These are phyloP conservation scores for Formica selysi DNA, from an alignment of 1,140 invertebrate species.

Conservation along the genomic window DNA sequence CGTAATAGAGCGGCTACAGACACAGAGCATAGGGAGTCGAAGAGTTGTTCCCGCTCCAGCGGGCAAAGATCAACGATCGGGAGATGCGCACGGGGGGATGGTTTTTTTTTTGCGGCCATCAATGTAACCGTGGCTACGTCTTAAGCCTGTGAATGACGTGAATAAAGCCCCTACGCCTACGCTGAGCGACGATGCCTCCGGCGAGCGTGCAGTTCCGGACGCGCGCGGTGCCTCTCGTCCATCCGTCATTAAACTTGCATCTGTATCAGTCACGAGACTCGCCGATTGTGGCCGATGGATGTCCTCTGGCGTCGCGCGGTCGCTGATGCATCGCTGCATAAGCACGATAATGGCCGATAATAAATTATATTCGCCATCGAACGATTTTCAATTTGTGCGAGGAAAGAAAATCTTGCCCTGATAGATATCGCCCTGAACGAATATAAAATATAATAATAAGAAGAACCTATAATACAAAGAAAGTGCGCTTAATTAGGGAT, in stretches of 20 bases:
- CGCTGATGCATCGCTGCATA: not conserved
- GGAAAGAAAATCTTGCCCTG: too few relatives aligned
- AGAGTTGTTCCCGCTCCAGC: slow-evolving; percentile 36
- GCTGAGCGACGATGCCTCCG: not conserved
- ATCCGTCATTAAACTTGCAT: slow-evolving; percentile 62
- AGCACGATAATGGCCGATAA: slow-evolving; percentile 13
- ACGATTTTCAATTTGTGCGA: slow-evolving; percentile 45
- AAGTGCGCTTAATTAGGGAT: too few relatives aligned
- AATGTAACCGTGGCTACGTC: not conserved
- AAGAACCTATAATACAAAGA: too few relatives aligned
- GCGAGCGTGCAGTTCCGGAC: slow-evolving; percentile 37
- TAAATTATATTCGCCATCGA: slow-evolving; percentile 36
- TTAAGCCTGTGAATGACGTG: slow-evolving; percentile 58
- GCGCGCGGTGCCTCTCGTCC: slow-evolving; percentile 21
- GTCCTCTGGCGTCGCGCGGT: not conserved
- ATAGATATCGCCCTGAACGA: too few relatives aligned
- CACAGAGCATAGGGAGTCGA: not conserved
- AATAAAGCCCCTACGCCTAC: slow-evolving; percentile 61
- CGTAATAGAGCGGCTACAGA: slow-evolving; percentile 11
- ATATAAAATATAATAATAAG: too few relatives aligned
- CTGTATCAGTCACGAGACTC: slow-evolving; percentile 67
- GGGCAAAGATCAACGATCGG: slow-evolving; percentile 60
- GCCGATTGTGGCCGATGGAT: slow-evolving; percentile 46
- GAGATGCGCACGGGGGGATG: not conserved
- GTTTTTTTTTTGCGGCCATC: slow-evolving; percentile 11